These are phyloP conservation scores for Lasiommata megera DNA, from an alignment of 2,888 invertebrate genomes.

Conservation along the genomic window DNA sequence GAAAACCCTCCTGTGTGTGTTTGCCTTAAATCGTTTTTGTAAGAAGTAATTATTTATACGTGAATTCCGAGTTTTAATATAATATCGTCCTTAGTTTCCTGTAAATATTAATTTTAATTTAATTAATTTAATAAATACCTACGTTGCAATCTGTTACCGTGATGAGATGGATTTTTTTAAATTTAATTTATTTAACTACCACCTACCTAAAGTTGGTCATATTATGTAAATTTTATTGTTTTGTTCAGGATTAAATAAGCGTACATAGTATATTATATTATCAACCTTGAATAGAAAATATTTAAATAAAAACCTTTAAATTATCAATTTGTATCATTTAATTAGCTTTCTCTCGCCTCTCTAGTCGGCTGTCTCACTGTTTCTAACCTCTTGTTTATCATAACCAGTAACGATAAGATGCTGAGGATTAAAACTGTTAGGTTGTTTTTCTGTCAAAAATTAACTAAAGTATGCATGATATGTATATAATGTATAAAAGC, in stretches of 20 bases:
- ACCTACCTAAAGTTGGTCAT: slow-evolving; percentile 57
- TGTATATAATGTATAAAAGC: too few species aligned
- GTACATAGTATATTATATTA: slow-evolving; percentile 67
- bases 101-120: slow-evolving; percentile 63
- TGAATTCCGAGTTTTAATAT: background rate
- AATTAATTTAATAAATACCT: slow-evolving; percentile 8
- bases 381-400: too few species aligned
- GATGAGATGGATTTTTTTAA: slow-evolving; percentile 41
- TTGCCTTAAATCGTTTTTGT: background rate
- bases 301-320: slow-evolving; percentile 59
- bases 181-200: slow-evolving; percentile 48
- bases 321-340: background rate
- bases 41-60: background rate
- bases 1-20: background rate
- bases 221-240: slow-evolving; percentile 74
- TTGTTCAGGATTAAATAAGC: slow-evolving; percentile 78
- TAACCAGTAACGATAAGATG: too few species aligned
- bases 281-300: slow-evolving; percentile 55
- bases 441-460: too few species aligned
- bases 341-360: background rate
- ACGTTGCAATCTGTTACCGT: slow-evolving; percentile 65
- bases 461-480: too few species aligned
- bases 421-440: too few species aligned
- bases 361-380: too few species aligned
- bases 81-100: slow-evolving; percentile 36